Evolutionary conservation across 2,888 invertebrate species (phyloP), one percentile per base, ranked within the genome.

Genomic region (Pseudococcus jackbeardsleyi): DNA sequence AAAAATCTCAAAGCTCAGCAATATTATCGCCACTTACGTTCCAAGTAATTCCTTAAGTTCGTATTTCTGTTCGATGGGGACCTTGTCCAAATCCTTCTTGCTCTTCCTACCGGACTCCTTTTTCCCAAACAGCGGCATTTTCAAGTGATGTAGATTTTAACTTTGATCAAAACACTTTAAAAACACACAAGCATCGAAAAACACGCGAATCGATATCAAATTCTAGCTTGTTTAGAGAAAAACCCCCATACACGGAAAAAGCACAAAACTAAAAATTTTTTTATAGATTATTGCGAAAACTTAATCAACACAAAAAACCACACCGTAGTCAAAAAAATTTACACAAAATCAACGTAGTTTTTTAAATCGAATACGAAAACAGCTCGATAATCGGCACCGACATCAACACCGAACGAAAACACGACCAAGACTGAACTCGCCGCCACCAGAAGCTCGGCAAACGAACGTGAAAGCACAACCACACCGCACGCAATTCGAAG

Each of bases 31-130:
- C 12, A 87, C 87, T 87, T 39, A 87, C 87, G 87, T 87, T 87
- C 87, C 87, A 48, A 87, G 87, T 68, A 87, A 72, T 87, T 87
- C 87, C 46, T 87, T 87, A 6, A 87, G 54, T 33, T 87, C 87
- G 19, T 87, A 87, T 79, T 87, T 87, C 79, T 79, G 79, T 39
- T 87, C 87, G 50, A 87, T 87, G n/a, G 87, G 87, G 7, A 87
- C 48, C 48, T 79, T 79, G 17, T 87, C 87, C 82, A 87, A 48
- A 54, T 87, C 87, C 77, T 87, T 87, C 12, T 79, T 79, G 39
- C 79, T 87, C 42, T 87, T 87, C 50, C 87, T 17, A 17, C 87
- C 87, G 5, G 87, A 50, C 9, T 87, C 87, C 54, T 87, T 87
- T 72, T 79, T 87, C n/a, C 87, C 87, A 39, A 87, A 87, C 11